phyloP scores from a whole-genome alignment of 2,888 invertebrate genomes.

The Disparrhopalites patrizii region DNA sequence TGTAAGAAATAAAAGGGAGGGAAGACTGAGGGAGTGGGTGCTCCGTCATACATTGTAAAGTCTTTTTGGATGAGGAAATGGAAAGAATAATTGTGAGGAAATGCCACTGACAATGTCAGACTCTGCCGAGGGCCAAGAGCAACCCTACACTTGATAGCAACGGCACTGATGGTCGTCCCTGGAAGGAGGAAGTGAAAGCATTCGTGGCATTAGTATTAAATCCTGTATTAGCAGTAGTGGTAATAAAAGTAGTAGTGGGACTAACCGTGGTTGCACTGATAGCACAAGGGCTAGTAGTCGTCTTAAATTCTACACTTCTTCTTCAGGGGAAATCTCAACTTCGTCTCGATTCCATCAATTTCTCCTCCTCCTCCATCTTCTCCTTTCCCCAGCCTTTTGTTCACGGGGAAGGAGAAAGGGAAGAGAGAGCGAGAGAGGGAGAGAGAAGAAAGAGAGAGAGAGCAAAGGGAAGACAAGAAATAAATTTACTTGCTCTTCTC shows the following conservation, averaged over 20 bases:
- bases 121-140: background rate
- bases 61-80: background rate
- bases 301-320: too few species aligned
- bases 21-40: too few species aligned
- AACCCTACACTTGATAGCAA: too few species aligned
- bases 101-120: conserved; percentile 21
- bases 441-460: too few species aligned
- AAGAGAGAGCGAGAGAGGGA: background rate
- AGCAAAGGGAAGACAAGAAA: conserved; percentile 9
- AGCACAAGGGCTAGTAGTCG: too few species aligned
- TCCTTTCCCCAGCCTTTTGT: background rate
- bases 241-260: too few species aligned
- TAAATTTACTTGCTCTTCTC: conserved; percentile 8
- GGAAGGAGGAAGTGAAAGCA: too few species aligned
- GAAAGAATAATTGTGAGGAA: conserved; percentile 19
- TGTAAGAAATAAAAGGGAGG: too few species aligned
- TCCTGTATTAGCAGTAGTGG: too few species aligned
- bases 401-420: background rate
- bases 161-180: too few species aligned
- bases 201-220: too few species aligned
- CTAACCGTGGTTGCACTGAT: too few species aligned
- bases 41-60: background rate
- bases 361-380: background rate
- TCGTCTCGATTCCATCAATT: conserved; percentile 9
- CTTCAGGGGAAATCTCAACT: conserved; percentile 1